Percentiles rank a stretch among this genome's conserved stretches.
phyloP scores from a whole-genome alignment of 2,797 vertebrate genomes.

The Danio albolineatus region DNA sequence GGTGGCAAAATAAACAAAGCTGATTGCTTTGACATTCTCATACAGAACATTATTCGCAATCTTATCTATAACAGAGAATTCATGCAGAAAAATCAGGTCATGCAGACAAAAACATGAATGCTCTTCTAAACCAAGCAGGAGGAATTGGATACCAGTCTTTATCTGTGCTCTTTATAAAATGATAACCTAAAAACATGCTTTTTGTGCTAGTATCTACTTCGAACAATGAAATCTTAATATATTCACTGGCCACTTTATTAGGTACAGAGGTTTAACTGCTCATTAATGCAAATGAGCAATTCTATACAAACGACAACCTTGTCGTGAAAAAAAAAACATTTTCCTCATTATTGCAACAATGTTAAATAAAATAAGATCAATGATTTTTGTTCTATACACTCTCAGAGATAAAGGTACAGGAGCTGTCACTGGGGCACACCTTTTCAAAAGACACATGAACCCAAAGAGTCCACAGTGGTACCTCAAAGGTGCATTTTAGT shows the following conservation, averaged over 20 bases:
- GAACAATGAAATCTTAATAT: not conserved
- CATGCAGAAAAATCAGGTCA: slow-evolving; percentile 36
- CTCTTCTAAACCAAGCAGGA: not conserved
- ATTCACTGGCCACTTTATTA: not conserved
- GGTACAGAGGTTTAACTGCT: not conserved
- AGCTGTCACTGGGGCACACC: no score
- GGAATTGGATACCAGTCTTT: not conserved
- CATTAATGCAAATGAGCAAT: no score
- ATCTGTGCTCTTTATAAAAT: not conserved
- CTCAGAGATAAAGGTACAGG: no score
- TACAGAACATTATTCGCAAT: slow-evolving; percentile 11
- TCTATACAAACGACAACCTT: no score
- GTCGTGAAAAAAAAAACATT: no score
- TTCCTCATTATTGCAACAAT: no score
- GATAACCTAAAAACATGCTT: not conserved
- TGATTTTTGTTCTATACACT: no score
- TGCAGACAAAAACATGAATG: slow-evolving; percentile 2
- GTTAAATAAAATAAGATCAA: no score
- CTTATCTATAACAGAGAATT: slow-evolving; percentile 7
- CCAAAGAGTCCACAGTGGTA: no score
- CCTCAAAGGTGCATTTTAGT: no score
- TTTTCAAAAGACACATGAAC: no score
- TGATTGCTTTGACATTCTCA: not conserved
- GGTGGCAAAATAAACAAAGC: slow-evolving; percentile 5
- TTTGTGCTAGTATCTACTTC: not conserved